Evolutionary conservation across 2,888 invertebrate genomes (phyloP).

Genomic region (Agelastica alni): DNA sequence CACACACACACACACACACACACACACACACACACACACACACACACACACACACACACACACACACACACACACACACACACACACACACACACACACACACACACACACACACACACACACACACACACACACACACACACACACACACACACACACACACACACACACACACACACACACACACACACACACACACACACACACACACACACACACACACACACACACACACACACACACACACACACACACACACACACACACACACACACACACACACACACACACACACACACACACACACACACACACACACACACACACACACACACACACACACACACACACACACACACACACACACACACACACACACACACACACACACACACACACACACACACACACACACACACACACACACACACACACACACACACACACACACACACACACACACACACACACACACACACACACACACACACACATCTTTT

Average conservation of each 20-base stretch:
- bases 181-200: background rate
- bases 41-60: too few relatives aligned
- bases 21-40: too few relatives aligned
- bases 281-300: background rate
- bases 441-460: background rate
- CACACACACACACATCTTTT: background rate
- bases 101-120: background rate
- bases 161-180: background rate
- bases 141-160: background rate
- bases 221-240: background rate
- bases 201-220: background rate
- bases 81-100: too few relatives aligned
- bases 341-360: background rate
- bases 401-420: background rate
- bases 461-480: background rate
- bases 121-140: background rate
- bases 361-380: background rate
- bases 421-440: background rate
- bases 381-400: background rate
- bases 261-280: background rate
- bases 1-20: too few relatives aligned
- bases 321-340: background rate
- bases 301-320: background rate
- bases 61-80: too few relatives aligned
- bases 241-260: background rate